phyloP scores from a whole-genome alignment of 2,888 invertebrate species.

The Dascillus cervinus region DNA sequence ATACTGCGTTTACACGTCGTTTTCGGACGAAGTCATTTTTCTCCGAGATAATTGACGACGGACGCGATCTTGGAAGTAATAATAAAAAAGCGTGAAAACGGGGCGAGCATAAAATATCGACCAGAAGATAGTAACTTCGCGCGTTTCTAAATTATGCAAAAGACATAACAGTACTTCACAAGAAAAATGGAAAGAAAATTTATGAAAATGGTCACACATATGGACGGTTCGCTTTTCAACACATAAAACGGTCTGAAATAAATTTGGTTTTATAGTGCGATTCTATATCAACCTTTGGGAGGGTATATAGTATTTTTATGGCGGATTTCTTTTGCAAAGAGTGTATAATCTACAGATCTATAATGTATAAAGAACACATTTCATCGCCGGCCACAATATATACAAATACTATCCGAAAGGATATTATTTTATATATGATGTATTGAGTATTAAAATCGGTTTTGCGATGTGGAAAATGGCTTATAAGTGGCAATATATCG shows the following conservation, averaged over 20 bases:
- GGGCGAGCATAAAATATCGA: too few species aligned
- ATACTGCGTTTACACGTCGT: conserved; percentile 23
- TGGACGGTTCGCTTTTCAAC: conserved; percentile 20
- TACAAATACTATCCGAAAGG: conserved; percentile 27
- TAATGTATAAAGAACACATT: conserved; percentile 39
- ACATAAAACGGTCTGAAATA: conserved; percentile 22
- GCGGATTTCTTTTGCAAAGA: conserved; percentile 35
- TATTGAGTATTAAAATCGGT: conserved; percentile 45
- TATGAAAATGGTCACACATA: conserved; percentile 21
- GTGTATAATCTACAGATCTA: conserved; percentile 40
- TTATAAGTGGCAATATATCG: conserved; percentile 40
- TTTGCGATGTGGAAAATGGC: conserved; percentile 44
- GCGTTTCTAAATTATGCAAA: background rate
- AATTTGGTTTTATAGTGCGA: conserved; percentile 24
- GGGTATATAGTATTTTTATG: conserved; percentile 36
- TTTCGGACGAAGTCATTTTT: too few species aligned
- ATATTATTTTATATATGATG: conserved; percentile 44
- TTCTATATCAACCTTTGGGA: conserved; percentile 22
- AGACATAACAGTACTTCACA: background rate
- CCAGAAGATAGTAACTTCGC: too few species aligned
- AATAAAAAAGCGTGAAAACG: too few species aligned
- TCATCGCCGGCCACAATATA: conserved; percentile 33
- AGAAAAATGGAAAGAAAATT: conserved; percentile 14
- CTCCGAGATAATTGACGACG: too few species aligned
- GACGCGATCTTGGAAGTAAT: too few species aligned